Evolutionary conservation across 2,797 vertebrate genomes (phyloP).

Genomic region (Protonibea diacanthus): DNA sequence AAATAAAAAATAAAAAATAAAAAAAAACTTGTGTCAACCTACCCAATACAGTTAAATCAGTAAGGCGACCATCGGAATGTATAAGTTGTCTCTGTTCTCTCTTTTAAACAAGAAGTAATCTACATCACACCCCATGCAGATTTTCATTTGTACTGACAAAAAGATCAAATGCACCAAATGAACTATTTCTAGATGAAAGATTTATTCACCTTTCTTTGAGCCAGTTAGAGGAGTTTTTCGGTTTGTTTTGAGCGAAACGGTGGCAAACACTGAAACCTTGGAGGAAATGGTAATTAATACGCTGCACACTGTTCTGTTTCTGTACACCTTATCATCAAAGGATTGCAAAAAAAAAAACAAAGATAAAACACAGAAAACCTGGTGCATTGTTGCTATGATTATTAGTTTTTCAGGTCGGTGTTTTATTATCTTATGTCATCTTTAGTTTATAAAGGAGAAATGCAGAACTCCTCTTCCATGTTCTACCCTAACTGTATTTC

Average conservation of each 20-base stretch:
- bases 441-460: slow-evolving; percentile 18
- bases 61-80: neutral
- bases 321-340: slow-evolving; percentile 57
- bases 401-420: slow-evolving; percentile 43
- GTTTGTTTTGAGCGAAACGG: slow-evolving; percentile 33
- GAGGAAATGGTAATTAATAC: slow-evolving; percentile 52
- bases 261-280: slow-evolving; percentile 60
- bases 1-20: too few species aligned
- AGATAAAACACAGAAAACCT: slow-evolving; percentile 33
- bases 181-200: slow-evolving; percentile 27
- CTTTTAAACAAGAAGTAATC: neutral
- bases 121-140: neutral
- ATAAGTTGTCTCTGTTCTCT: neutral
- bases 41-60: neutral
- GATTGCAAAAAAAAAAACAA: slow-evolving; percentile 32
- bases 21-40: too few species aligned
- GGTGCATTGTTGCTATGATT: slow-evolving; percentile 16
- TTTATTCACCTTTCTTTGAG: slow-evolving; percentile 16
- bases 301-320: slow-evolving; percentile 32
- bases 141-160: slow-evolving; percentile 19
- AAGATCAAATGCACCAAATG: slow-evolving; percentile 7
- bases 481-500: neutral
- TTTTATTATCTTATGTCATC: slow-evolving; percentile 1
- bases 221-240: slow-evolving; percentile 8
- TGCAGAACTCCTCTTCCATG: neutral